Evolutionary conservation across 2,797 vertebrate genomes (phyloP).

Genomic region (Morelia viridis): DNA sequence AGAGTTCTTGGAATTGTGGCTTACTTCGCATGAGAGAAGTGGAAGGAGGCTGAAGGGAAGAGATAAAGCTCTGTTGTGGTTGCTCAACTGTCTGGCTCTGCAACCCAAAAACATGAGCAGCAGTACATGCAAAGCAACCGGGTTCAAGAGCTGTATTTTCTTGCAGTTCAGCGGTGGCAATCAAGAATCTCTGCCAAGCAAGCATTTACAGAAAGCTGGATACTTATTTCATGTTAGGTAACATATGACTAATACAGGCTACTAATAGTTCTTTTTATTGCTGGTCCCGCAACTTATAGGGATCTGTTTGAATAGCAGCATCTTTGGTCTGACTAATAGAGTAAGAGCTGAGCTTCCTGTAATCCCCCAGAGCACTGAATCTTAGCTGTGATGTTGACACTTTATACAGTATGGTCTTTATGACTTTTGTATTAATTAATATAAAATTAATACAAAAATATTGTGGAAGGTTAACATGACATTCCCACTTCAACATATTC

Average conservation of each 20-base stretch:
- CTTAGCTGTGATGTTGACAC: not conserved
- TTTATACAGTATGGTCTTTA: not conserved
- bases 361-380: not conserved
- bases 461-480: not conserved
- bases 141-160: not conserved
- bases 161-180: not conserved
- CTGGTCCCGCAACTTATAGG: not conserved
- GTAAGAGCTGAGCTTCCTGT: not conserved
- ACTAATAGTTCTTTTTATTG: not conserved
- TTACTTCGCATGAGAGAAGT: not conserved
- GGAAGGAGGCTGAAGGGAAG: not conserved
- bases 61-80: not conserved
- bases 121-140: not conserved
- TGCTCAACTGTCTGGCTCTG: not conserved
- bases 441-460: not conserved
- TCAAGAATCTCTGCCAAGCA: not conserved
- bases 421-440: not conserved
- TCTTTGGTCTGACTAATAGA: not conserved
- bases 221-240: not conserved
- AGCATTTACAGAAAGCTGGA: not conserved
- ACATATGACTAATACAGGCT: not conserved
- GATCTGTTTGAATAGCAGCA: not conserved
- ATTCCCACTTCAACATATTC: fast-evolving
- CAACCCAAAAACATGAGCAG: not conserved
- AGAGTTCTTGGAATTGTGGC: not conserved